Base-by-base conservation (phyloP, 1,140 invertebrate species). In the Drosophila neocordata region DNA sequence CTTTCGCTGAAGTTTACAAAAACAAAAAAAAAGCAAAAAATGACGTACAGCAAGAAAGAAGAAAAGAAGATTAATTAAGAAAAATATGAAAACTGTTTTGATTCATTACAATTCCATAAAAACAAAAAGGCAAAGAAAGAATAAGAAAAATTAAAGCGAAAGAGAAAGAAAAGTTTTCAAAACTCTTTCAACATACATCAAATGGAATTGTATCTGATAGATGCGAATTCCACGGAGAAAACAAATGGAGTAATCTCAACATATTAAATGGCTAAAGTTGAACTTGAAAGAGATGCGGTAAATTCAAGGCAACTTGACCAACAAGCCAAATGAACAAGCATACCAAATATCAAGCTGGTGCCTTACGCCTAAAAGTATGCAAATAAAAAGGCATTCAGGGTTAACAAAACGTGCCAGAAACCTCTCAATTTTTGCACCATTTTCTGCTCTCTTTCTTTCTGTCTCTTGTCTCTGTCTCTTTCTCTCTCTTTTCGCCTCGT, bases 61-160 rank as follows among this genome's bases (percentile, higher is more conserved):
- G 69, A 77, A 70, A 82, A 79, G 72, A 84, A 84, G 81, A 84
- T 84, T 84, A 84, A 84, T 84, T 84, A 84, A 61, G 76, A 79
- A 79, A 84, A 82, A 82, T 84, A 82, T 81, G 79, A 79, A 72
- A 82, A 65, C 65, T 71, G 79, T 76, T 73, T 73, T 77, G 74
- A 80, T 80, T 73, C 74, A 73, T 71, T 81, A 74, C 69, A 73
- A 64, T 77, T 52, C 38, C 11, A 53, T 22, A 58, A 38, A 13
- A 58, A 41, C 13, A 38, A 20, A n/a, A 13, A 24, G 18, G 15
- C 11, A n/a, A n/a, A n/a, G n/a, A n/a, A n/a, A n/a, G 24, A 8
- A 9, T 20, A 56, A 6, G 22, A 11, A 57, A 72, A 41, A 31
- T n/a, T 63, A 48, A 56, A 69, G 72, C 57, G 55, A 73, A 75